Evolutionary conservation across 2,888 invertebrate genomes (phyloP), one percentile per base, ranked within the genome.

Genomic region (Tolmerus cingulatus): DNA sequence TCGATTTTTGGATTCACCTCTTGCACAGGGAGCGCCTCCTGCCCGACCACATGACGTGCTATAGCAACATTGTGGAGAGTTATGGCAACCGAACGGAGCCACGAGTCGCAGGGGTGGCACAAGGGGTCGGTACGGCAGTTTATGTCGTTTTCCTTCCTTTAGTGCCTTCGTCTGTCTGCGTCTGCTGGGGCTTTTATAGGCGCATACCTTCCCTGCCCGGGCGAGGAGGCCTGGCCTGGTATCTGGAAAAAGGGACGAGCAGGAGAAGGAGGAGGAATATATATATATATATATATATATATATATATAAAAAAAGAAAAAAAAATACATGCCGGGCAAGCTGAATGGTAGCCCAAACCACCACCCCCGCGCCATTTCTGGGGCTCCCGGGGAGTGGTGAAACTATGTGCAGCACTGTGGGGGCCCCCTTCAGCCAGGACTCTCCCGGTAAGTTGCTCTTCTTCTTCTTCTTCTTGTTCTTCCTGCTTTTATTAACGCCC

Each of bases 101-200:
- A 51, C 0, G 79, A 79, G 23, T 9, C 51, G 27, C 66, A 43
- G 46, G 51, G 51, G 55, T 27, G 78, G 78, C 12, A 43, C 37
- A 46, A 46, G 46, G n/a, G 43, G 78, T 78, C 23, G 23, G 46
- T 40, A 12, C 12, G 19, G n/a, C 16, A 66, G 66, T 79, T 79
- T 79, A 79, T 79, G 46, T 79, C 51, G 79, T 79, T 46, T 46
- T 79, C 51, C 79, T 79, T 79, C 79, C 79, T 79, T 79, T 79
- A 79, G 79, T 79, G 79, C 79, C 30, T 79, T 79, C 79, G 79
- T 79, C 79, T 79, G 79, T 30, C 51, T 79, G 79, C 51, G 27
- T 27, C 27, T 79, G 51, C 1, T 27, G 27, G 27, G 27, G 27
- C 8, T 51, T 55, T 51, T 51, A 46, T 79, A 79, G 51, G 79